Base-by-base conservation (phyloP, 1,140 invertebrate species). In the Temnothorax nylanderi region DNA sequence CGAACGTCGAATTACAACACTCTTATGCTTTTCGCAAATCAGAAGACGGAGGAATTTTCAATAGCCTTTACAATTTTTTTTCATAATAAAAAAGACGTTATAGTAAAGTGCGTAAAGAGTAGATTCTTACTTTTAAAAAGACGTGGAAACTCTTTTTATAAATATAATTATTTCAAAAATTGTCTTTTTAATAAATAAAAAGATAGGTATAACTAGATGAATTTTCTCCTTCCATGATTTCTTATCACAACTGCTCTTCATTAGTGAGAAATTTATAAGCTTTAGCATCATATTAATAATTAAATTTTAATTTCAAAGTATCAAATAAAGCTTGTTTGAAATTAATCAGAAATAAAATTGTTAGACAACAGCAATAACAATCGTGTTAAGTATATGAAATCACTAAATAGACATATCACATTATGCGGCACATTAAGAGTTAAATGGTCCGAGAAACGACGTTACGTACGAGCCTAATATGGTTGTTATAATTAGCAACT, bases 1-100 rank as follows among this genome's bases (percentile, higher is more conserved):
- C 18, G 26, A 47, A 78, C 76, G 44, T 65, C 76, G 60, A 78
- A 65, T 78, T 65, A 78, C 26, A 78, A 65, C 26, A 78, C 41
- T 49, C 41, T 78, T 47, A 11, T n/a, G 26, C 41, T 62, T 44
- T 65, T 78, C 44, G 76, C 11, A 51, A 49, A 65, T 10, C 21
- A 49, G 26, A 49, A 65, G 56, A 6, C 21, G 21, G 16, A 64
- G 13, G 44, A 78, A 78, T 65, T 65, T 78, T 65, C 26, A 34
- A 78, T 78, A 78, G 18, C 44, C 18, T 44, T 51, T 49, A 65
- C n/a, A 65, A 64, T 65, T 78, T 77, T 64, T 78, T 32, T 47
- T 18, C 5, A 10, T 3, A 49, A 78, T 64, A 65, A 78, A 26
- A 65, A 65, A n/a, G 3, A 41, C 10, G 16, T 56, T 21, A 7